Evolutionary conservation across 2,888 invertebrate species (phyloP), one percentile per base, ranked within the genome.

Genomic region (Drosophila prolongata): DNA sequence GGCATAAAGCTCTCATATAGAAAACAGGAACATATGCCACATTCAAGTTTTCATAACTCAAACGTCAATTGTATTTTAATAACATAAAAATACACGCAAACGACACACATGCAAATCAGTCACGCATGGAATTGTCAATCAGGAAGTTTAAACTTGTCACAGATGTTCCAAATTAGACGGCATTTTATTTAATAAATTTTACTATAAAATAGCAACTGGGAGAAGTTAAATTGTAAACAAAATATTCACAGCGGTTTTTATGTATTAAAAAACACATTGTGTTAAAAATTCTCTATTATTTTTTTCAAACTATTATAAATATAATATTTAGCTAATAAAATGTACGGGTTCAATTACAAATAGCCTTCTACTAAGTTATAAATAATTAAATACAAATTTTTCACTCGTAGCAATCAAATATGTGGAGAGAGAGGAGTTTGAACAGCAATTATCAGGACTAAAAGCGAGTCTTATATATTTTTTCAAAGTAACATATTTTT

Each of bases 41-140:
- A 58, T 46, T 34, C 46, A 50, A 35, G 34, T 43, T 47, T 11
- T 44, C 64, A 64, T 56, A 58, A 69, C 54, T 61, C 50, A 70
- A 76, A 87, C 55, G 69, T 76, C 78, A 89, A 90, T 87, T 78
- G 82, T 79, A 81, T 84, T 90, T 90, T 87, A 87, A 90, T 87
- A 87, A 75, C 76, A 49, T 13, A 49, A 2, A 58, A 52, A 71
- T 59, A 65, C 67, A 58, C 56, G 65, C 64, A 60, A 24, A 24
- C 24, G 24, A 24, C 57, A 50, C 30, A 27, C 50, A 60, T 30
- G 67, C 35, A 53, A 43, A 59, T 68, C 52, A 68, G 47, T 52
- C 64, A 79, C 62, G 50, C 64, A 54, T 35, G 49, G 42, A 44
- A 62, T 40, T 53, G 16, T 40, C 6, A 37, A 19, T 37, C n/a